These are phyloP conservation scores for Craseonycteris thonglongyai DNA, from an alignment of 2,113 vertebrate genomes.

Conservation along the genomic window DNA sequence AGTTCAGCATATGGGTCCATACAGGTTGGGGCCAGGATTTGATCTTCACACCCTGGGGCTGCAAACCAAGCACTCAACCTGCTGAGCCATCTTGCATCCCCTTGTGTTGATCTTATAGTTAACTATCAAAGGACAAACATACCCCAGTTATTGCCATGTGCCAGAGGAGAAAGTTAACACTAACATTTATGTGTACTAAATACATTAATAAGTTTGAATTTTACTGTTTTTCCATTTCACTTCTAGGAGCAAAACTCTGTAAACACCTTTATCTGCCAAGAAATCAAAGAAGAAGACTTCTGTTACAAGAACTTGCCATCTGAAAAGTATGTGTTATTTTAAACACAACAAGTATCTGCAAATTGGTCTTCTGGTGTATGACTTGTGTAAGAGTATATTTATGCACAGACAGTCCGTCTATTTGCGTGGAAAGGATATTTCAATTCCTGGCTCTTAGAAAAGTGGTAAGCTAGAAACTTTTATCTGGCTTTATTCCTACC, in stretches of 20 bases:
- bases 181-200: not conserved
- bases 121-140: not conserved
- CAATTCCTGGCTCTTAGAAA: not conserved
- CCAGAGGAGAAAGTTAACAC: not conserved
- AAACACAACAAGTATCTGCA: not conserved
- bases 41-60: no score
- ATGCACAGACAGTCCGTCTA: not conserved
- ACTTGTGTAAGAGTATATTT: not conserved
- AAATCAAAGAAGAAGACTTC: not conserved
- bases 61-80: no score
- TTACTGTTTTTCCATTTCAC: not conserved
- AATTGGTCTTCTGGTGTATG: not conserved
- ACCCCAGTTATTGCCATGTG: not conserved
- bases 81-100: no score
- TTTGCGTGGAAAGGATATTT: not conserved
- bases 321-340: not conserved
- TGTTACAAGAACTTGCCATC: not conserved
- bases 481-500: slow-evolving; percentile 37
- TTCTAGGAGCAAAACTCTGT: not conserved
- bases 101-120: not conserved
- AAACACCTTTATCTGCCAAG: not conserved
- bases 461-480: not conserved
- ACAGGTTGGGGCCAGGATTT: no score
- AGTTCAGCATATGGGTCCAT: no score
- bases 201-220: not conserved